phyloP scores from a whole-genome alignment of 2,797 vertebrate species.

The Sebastes cheni region DNA sequence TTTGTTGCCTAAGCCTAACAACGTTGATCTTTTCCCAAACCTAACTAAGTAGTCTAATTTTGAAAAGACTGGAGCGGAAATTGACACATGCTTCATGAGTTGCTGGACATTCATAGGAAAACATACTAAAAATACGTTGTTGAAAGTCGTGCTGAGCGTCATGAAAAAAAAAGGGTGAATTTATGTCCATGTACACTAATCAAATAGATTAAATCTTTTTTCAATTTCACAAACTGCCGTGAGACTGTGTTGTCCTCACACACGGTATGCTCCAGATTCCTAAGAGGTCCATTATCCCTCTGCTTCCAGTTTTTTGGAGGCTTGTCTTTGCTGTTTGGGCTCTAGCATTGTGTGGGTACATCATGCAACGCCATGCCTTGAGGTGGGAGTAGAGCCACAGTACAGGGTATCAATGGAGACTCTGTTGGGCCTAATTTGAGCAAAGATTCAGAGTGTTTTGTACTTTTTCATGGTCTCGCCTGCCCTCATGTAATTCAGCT shows the following conservation, averaged over 20 bases:
- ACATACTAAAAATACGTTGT: too few species aligned
- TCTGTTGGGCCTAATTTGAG: not conserved
- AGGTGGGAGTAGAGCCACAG: not conserved
- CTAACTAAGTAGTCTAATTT: too few species aligned
- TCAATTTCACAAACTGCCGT: too few species aligned
- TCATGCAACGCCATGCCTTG: not conserved
- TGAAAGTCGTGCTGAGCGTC: too few species aligned
- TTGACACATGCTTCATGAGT: too few species aligned
- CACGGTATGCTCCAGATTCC: not conserved
- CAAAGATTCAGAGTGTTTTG: not conserved
- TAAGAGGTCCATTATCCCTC: not conserved
- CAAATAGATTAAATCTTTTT: accelerated
- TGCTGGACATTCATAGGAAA: too few species aligned
- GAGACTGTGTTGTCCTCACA: not conserved
- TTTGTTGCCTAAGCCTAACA: too few species aligned
- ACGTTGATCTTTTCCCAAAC: too few species aligned
- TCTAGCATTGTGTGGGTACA: not conserved
- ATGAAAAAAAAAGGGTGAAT: too few species aligned
- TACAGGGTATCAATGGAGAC: not conserved
- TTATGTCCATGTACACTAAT: too few species aligned
- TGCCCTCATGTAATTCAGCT: not conserved
- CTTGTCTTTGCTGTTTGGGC: not conserved
- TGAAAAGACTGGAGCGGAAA: too few species aligned
- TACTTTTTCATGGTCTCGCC: not conserved
- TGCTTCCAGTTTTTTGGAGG: not conserved